Base-by-base conservation (phyloP, 2,113 vertebrate genomes). In the Glaucidium brasilianum region DNA sequence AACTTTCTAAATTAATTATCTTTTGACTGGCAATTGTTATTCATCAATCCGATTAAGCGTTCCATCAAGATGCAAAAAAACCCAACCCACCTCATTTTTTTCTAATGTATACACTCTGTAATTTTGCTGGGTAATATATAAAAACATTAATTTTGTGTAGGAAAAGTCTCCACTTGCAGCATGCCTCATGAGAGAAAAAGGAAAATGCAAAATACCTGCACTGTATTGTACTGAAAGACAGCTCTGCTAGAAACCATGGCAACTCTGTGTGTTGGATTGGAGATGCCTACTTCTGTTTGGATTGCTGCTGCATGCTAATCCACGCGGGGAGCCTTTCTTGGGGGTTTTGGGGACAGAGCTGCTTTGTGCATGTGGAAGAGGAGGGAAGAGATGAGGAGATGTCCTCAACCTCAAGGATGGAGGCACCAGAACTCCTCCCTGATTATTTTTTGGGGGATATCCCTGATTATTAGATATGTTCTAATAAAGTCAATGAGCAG, bases 201-300 rank as follows among this genome's bases (percentile, higher is more conserved):
- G 50, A 20, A 81, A 85, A 85, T 73, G 67, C 45, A 85, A 73
- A 94, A 82, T 72, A 79, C 41, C 80, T 83, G 2, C 29, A n/a
- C 18, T 22, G 19, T 3, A 15, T 18, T 82, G 80, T 25, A 26
- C 11, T 32, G 9, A 41, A 60, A 79, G 74, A 23, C 53, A 83
- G 92, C 71, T 85, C 96, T 72, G 76, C 34, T 15, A 15, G 93
- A 92, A 97, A 96, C 93, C 92, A 96, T 95, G 93, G 93, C 93
- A 96, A 96, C 96, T 8, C 0, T 0, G 19, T 10, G 6, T 4
- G 30, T 4, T 10, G 39, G 74, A 19, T 32, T 12, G 10, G 66
- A 73, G 91, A 43, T 4, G 55, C 1, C 7, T 2, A 10, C 45
- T 59, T 6, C 20, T 37, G 64, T 17, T 6, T n/a, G 74, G 18